Conservation (phyloP, 2,113 vertebrate genomes). For the Saguinus midas region DNA sequence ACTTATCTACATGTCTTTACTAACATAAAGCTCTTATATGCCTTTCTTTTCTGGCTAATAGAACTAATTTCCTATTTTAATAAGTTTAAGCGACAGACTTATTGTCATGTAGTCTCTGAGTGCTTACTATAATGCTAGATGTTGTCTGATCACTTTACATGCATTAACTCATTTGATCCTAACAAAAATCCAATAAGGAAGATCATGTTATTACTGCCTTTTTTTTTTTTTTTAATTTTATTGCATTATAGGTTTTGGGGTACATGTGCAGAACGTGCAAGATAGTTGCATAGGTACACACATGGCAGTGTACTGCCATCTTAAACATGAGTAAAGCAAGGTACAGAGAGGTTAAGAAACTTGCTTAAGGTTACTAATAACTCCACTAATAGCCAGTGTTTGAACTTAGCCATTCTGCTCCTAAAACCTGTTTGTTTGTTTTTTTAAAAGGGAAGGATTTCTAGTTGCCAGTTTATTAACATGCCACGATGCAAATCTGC, state of each 20-base stretch:
- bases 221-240: no score
- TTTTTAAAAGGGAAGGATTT: conserved; percentile 43
- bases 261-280: no score
- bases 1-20: not conserved
- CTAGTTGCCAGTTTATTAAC: conserved; percentile 24
- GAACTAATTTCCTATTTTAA: conserved; percentile 15
- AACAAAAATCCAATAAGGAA: conserved; percentile 24
- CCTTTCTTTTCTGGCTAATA: conserved; percentile 4
- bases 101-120: not conserved
- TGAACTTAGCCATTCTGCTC: not conserved
- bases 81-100: conserved; percentile 32
- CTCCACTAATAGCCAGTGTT: not conserved
- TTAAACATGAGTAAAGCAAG: conserved; percentile 28
- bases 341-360: conserved; percentile 17
- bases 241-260: no score
- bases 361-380: not conserved
- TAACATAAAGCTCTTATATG: not conserved
- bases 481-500: not conserved
- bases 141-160: not conserved
- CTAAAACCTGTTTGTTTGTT: not conserved
- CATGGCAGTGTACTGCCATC: not conserved
- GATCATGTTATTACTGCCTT: not conserved
- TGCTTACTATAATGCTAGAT: not conserved
- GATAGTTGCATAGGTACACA: no score
- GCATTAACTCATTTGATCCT: not conserved